Base-by-base conservation (phyloP, 2,113 vertebrate species). In the Buteo buteo region DNA sequence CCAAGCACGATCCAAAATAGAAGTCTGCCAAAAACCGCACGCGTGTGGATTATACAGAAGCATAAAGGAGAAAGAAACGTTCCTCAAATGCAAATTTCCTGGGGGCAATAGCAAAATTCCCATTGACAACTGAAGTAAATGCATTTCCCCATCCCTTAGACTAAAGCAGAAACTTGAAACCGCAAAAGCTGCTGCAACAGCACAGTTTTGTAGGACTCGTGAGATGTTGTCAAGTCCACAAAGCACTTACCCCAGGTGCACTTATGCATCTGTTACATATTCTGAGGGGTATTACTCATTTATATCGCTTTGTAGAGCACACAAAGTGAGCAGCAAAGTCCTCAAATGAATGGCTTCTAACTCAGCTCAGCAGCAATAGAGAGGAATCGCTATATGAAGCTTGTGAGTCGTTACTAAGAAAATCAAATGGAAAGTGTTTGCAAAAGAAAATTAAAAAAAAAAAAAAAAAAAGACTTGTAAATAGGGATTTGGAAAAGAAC, bases 231-330 rank as follows among this genome's bases (percentile, higher is more conserved):
- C 50, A 19, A 57, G 82, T 42, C 78, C 90, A 85, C 77, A 66
- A 94, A 95, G 77, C 71, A 42, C 84, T 83, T 25, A 85, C 73
- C 92, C 86, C 87, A 86, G 76, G 86, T 91, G 86, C 80, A 36
- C 58, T 91, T 40, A 6, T 0, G 50, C 90, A 96, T 77, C 92
- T 91, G 86, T 58, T 84, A 22, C 4, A 0, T n/a, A 28, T 78
- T 89, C 84, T 52, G 67, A 57, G 45, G 73, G 65, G 28, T 70
- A 38, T 91, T 42, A 38, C 21, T 77, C 54, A 45, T 77, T 92
- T 71, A 45, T 28, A 47, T 18, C 0, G 5, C 54, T 59, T 29
- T n/a, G 71, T 0, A 38, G 52, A 92, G 82, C 52, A 6, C 72
- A 17, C 2, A 3, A 61, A 90, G 31, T 0, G 1, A 94, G 19